Evolutionary conservation across 2,113 vertebrate genomes (phyloP), one percentile per base, ranked within the genome.

Genomic region (Glareola pratincola): DNA sequence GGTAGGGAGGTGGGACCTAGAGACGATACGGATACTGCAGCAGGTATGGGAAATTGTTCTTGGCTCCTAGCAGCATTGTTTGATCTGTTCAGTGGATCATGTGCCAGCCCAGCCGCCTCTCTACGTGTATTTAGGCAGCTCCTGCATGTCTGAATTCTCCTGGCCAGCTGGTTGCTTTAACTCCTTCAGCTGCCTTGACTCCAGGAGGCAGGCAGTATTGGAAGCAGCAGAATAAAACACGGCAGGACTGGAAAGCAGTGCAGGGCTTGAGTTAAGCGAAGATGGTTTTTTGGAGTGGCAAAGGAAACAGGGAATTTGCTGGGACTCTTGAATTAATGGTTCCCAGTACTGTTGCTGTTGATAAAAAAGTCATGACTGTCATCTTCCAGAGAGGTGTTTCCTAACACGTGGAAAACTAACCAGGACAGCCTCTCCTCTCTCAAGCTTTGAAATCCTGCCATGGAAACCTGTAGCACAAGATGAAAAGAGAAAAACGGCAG

Each of bases 31-130:
- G 51, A 56, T 41, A 16, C 32, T 75, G 53, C 39, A 95, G 92
- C 69, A 96, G 86, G 89, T 95, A 96, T 66, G 94, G 84, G 92
- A 87, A 94, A 90, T 95, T 94, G 86, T 75, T 94, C 84, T 95
- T 97, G 91, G 96, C 96, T 97, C 86, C 53, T 15, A 13, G 80
- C 77, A 95, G 86, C 86, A 82, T 82, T 97, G 95, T 97, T 92
- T 97, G 96, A 92, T 92, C 80, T 95, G 45, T 79, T 95, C 94
- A 89, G 53, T 21, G 62, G 81, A 80, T 97, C 94, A 94, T 85
- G 92, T 91, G 95, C 97, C 97, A 96, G 74, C 91, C 91, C 95
- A 97, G 86, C 89, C 4, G 8, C 91, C 92, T 92, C 45, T 76
- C 89, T 96, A 92, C 84, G n/a, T 94, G 95, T 97, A 67, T 90